phyloP scores from a whole-genome alignment of 2,888 invertebrate species.

The Ceramica pisi region DNA sequence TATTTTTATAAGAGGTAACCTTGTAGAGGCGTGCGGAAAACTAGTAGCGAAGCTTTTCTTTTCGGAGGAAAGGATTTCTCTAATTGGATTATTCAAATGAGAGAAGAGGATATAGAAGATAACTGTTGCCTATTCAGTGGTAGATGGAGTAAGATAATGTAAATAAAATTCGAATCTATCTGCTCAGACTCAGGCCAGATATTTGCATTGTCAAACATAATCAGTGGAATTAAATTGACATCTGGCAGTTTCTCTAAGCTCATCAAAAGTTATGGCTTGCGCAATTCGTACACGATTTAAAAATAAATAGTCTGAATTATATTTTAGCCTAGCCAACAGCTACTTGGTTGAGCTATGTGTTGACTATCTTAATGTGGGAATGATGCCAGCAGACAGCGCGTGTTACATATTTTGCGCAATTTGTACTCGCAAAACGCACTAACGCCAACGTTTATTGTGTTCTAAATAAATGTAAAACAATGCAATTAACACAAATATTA shows the following conservation, averaged over 20 bases:
- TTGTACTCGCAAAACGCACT: not conserved
- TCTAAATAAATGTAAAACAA: not conserved
- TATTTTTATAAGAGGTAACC: conserved; percentile 85
- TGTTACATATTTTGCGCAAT: conserved; percentile 7
- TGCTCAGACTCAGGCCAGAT: no score
- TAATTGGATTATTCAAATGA: no score
- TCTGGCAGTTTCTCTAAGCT: no score
- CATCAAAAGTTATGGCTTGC: not conserved
- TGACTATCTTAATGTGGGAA: not conserved
- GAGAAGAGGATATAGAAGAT: no score
- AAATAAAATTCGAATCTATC: no score
- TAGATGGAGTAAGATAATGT: no score
- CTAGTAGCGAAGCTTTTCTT: conserved; percentile 7
- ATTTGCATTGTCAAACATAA: no score
- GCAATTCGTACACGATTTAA: no score
- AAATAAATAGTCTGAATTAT: no score
- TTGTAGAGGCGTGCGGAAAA: conserved; percentile 73
- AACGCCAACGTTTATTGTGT: not conserved
- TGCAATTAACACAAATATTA: not conserved
- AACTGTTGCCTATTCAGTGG: not conserved
- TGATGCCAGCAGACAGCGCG: not conserved
- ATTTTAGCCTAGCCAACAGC: no score
- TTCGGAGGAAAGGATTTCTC: fast-evolving
- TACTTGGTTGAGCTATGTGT: not conserved
- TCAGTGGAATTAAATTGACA: no score